Evolutionary conservation across 2,113 vertebrate species (phyloP).

Genomic region (Microtus pennsylvanicus): DNA sequence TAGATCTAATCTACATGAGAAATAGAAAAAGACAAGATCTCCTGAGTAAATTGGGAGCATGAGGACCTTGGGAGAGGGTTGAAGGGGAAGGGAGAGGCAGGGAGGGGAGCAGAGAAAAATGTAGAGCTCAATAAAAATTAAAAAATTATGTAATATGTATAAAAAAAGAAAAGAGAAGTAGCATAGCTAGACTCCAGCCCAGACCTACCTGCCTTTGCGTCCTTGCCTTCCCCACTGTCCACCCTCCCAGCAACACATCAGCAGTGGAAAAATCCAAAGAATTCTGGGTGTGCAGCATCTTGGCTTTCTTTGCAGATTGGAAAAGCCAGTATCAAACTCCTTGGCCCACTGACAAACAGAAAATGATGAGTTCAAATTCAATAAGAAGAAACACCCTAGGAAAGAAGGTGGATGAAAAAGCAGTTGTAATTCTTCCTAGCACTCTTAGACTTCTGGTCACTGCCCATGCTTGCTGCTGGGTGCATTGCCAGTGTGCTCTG

Average conservation of each 20-base stretch:
- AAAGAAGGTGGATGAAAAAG: background rate
- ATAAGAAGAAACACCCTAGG: background rate
- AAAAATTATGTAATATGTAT: too few relatives aligned
- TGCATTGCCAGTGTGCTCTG: background rate
- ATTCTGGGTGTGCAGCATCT: background rate
- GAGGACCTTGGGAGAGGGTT: too few relatives aligned
- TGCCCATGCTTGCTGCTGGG: too few relatives aligned
- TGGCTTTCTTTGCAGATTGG: background rate
- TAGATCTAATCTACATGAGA: too few relatives aligned
- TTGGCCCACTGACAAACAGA: background rate
- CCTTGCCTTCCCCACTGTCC: background rate
- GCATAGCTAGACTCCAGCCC: background rate
- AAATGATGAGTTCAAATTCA: background rate
- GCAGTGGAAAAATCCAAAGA: background rate
- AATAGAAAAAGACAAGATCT: too few relatives aligned
- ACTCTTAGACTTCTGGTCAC: rapidly evolving
- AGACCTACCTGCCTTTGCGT: background rate
- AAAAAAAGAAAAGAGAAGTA: background rate
- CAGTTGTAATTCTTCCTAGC: background rate
- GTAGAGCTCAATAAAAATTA: too few relatives aligned
- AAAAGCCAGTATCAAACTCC: background rate
- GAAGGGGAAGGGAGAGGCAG: too few relatives aligned
- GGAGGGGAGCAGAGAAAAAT: too few relatives aligned
- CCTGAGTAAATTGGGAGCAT: too few relatives aligned
- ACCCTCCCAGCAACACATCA: background rate